A percentile compares a stretch with the other conserved stretches of the same genome.
Conservation (phyloP, 2,113 vertebrate genomes). For the Turdus rufiventris region DNA sequence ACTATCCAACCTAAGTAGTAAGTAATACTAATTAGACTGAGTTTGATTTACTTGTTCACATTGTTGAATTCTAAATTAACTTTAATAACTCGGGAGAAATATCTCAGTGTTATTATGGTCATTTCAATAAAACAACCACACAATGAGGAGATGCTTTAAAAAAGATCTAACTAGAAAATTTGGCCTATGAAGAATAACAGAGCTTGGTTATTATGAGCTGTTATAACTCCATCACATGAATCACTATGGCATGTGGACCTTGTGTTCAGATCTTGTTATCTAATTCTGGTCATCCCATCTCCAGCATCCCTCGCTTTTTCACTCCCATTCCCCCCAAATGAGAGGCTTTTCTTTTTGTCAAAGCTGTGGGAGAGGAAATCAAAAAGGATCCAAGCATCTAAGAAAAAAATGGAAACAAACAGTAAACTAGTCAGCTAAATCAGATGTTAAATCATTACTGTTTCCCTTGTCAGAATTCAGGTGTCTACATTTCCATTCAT, state of each 20-base stretch:
- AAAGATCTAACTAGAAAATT: slow-evolving; percentile 20
- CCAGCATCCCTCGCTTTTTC: background rate
- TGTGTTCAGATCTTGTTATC: background rate
- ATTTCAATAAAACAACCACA: slow-evolving; percentile 26
- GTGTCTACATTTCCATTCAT: background rate
- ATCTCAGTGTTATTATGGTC: background rate
- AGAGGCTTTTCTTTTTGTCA: background rate
- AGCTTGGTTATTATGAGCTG: background rate
- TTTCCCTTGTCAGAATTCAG: background rate
- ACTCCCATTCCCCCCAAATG: background rate
- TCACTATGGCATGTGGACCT: background rate
- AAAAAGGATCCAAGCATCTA: background rate
- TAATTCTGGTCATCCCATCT: background rate
- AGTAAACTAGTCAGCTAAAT: background rate
- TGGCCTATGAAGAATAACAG: background rate
- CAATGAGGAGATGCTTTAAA: background rate
- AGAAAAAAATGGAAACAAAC: background rate
- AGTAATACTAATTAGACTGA: slow-evolving; percentile 45
- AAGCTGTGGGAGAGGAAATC: background rate
- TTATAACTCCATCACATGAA: background rate
- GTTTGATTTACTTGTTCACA: slow-evolving; percentile 41
- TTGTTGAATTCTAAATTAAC: slow-evolving; percentile 45
- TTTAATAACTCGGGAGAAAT: slow-evolving; percentile 42
- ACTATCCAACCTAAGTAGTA: background rate
- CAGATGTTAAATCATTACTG: background rate